A percentile compares a stretch with the other conserved stretches of the same genome.
phyloP scores from a whole-genome alignment of 1,140 invertebrate species.

The Onthophagus taurus region DNA sequence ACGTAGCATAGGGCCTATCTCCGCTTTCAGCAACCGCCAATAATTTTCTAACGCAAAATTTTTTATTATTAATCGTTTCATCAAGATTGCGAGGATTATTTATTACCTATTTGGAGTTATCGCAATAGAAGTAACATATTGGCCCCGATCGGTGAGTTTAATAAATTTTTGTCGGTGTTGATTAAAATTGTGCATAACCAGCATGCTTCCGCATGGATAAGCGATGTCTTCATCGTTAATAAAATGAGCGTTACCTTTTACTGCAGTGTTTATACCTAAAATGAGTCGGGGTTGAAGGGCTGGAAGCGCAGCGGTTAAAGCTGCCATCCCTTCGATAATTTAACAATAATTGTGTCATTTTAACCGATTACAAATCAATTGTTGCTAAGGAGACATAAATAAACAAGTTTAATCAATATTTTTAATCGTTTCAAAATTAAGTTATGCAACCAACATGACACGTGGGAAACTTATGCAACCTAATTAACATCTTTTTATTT shows the following conservation, averaged over 20 bases:
- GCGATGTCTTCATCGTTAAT: constrained; percentile 55
- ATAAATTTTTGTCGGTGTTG: constrained; percentile 48
- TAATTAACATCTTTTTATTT: too few species aligned
- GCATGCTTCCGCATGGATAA: constrained; percentile 55
- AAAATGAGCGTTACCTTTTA: constrained; percentile 53
- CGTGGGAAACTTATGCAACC: too few species aligned
- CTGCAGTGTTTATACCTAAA: constrained; percentile 48
- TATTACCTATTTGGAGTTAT: constrained; percentile 58
- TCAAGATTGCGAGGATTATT: too few species aligned
- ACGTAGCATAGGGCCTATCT: constrained; percentile 48
- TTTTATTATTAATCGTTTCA: too few species aligned
- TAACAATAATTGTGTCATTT: too few species aligned
- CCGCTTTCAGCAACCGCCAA: constrained; percentile 44
- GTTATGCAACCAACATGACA: too few species aligned
- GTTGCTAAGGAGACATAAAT: too few species aligned
- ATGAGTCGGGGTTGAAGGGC: constrained; percentile 43
- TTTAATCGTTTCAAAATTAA: too few species aligned
- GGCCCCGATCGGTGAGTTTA: constrained; percentile 44
- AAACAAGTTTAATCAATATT: too few species aligned
- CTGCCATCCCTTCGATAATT: too few species aligned
- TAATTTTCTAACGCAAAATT: constrained; percentile 42
- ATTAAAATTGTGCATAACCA: constrained; percentile 53
- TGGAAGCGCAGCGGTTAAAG: too few species aligned
- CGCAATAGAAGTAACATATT: constrained; percentile 45
- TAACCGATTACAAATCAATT: too few species aligned